Evolutionary conservation across 2,113 vertebrate species (phyloP).

Genomic region (Lota lota): DNA sequence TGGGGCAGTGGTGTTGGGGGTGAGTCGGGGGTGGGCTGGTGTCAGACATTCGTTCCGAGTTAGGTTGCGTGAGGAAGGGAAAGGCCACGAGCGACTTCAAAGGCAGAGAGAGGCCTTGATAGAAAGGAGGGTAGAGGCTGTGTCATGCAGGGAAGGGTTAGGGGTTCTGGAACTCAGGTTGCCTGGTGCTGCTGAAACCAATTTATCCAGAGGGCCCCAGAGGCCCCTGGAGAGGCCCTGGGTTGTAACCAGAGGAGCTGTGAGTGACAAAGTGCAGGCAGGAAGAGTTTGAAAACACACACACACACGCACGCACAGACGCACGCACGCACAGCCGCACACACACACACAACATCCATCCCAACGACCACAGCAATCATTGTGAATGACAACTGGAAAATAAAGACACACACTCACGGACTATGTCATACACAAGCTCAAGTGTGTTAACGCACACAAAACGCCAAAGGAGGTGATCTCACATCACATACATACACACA

Average conservation of each 20-base stretch:
- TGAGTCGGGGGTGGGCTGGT: conserved; percentile 37
- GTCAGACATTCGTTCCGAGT: conserved; percentile 44
- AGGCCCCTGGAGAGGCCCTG: conserved; percentile 37
- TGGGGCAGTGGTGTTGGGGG: conserved; percentile 8
- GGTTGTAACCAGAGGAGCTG: conserved; percentile 65
- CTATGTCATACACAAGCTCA: no score
- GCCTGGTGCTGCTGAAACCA: conserved; percentile 59
- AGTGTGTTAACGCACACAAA: no score
- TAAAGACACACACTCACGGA: no score
- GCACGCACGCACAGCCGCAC: background rate
- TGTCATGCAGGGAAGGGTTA: conserved; percentile 62
- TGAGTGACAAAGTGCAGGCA: conserved; percentile 59
- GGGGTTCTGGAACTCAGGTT: conserved; percentile 43
- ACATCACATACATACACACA: no score
- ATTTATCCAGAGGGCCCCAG: conserved; percentile 57
- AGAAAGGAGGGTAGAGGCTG: conserved; percentile 53
- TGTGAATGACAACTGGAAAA: no score
- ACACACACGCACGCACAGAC: background rate
- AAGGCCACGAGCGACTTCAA: conserved; percentile 64
- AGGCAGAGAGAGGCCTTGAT: conserved; percentile 53
- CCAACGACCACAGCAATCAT: no score
- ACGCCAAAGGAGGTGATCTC: no score
- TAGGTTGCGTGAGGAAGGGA: conserved; percentile 57
- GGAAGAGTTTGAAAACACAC: conserved; percentile 17
- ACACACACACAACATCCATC: background rate